These are phyloP conservation scores for Pseudomyrmex gracilis DNA, from an alignment of 1,140 invertebrate genomes.

Conservation along the genomic window DNA sequence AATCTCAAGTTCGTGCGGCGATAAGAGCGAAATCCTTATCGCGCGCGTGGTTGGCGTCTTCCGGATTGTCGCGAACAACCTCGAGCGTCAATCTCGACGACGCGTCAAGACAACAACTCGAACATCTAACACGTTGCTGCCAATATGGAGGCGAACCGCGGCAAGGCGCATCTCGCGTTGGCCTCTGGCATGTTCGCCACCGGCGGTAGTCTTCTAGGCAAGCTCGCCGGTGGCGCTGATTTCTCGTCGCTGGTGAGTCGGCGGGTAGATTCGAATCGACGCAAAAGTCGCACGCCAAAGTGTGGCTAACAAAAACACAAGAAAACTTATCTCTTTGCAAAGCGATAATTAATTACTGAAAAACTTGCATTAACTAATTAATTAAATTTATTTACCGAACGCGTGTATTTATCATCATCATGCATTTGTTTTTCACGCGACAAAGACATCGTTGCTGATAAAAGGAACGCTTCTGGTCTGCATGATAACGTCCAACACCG, in stretches of 20 bases:
- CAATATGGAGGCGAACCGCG: slow-evolving; percentile 39
- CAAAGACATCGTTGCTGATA: slow-evolving; percentile 66
- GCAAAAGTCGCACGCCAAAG: too few relatives aligned
- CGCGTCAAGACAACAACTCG: background rate
- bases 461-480: slow-evolving; percentile 82
- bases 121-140: background rate
- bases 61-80: background rate
- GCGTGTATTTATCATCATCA: background rate
- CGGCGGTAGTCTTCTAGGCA: slow-evolving; percentile 80
- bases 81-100: background rate
- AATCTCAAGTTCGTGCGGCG: too few relatives aligned
- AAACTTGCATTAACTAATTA: slow-evolving; percentile 6
- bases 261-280: slow-evolving; percentile 5
- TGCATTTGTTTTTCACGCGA: background rate
- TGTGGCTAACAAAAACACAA: too few relatives aligned
- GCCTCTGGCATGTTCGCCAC: slow-evolving; percentile 79
- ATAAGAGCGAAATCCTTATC: background rate
- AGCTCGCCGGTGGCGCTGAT: slow-evolving; percentile 77
- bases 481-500: slow-evolving; percentile 87
- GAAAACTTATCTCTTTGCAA: background rate
- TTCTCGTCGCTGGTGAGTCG: slow-evolving; percentile 73
- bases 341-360: background rate
- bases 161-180: slow-evolving; percentile 71
- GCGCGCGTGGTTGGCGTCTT: background rate
- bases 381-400: background rate